Evolutionary conservation across 2,797 vertebrate genomes (phyloP).

Genomic region (Vultur gryphus): DNA sequence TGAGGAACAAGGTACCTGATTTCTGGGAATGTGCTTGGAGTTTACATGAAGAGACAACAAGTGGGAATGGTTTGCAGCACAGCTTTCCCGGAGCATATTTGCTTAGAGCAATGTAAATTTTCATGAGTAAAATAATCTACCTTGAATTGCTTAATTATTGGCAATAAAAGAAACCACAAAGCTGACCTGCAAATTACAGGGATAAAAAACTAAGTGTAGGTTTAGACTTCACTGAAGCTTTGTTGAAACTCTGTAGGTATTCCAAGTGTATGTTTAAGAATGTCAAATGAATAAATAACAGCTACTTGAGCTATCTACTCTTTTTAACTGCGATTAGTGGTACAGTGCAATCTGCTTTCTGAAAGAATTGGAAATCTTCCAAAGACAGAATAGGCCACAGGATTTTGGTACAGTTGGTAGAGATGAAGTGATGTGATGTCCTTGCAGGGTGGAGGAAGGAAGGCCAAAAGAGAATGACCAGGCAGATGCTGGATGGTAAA

Average conservation of each 20-base stretch:
- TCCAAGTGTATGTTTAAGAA: slow-evolving; percentile 51
- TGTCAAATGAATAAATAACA: slow-evolving; percentile 58
- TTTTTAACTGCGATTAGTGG: slow-evolving; percentile 48
- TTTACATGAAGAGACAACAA: neutral
- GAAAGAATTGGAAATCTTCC: slow-evolving; percentile 32
- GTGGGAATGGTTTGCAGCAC: neutral
- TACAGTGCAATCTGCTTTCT: slow-evolving; percentile 33
- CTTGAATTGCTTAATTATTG: slow-evolving; percentile 50
- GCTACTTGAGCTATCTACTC: slow-evolving; percentile 10
- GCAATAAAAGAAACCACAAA: slow-evolving; percentile 29
- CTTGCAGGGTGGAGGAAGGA: neutral
- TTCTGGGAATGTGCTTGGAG: neutral
- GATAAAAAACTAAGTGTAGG: slow-evolving; percentile 50
- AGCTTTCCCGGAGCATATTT: neutral
- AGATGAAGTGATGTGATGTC: neutral
- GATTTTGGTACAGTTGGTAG: neutral
- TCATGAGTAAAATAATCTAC: neutral
- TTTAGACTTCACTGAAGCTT: slow-evolving; percentile 40
- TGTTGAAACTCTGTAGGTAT: slow-evolving; percentile 50
- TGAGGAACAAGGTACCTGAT: neutral
- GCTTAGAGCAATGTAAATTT: neutral
- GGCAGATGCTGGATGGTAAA: neutral
- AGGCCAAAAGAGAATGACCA: neutral
- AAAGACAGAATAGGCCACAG: neutral
- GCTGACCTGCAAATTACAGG: slow-evolving; percentile 49